phyloP scores from a whole-genome alignment of 1,140 invertebrate species.

The Saccostrea echinata region DNA sequence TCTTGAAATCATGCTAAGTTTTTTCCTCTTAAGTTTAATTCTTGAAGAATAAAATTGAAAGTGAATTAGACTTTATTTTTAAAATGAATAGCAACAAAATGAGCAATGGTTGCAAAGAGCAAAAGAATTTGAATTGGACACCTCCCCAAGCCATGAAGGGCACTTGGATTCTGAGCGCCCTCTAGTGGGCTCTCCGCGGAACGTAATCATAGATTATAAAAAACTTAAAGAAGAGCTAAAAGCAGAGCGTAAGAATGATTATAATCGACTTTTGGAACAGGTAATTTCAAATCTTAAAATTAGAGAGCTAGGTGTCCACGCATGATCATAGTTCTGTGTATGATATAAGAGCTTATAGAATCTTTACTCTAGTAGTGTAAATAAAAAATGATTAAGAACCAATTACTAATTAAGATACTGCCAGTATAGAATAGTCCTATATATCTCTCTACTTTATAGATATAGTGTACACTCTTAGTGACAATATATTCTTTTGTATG shows the following conservation, averaged over 20 bases:
- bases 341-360: too few species aligned
- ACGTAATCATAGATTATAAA: slow-evolving; percentile 46
- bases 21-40: neutral
- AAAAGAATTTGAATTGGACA: slow-evolving; percentile 49
- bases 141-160: slow-evolving; percentile 41
- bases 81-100: slow-evolving; percentile 49
- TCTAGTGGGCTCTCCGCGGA: slow-evolving; percentile 54
- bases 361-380: too few species aligned
- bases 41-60: neutral
- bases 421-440: slow-evolving; percentile 3
- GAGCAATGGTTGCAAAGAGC: slow-evolving; percentile 51
- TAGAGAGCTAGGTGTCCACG: slow-evolving; percentile 11
- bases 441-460: too few species aligned
- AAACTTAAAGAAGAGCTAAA: slow-evolving; percentile 32
- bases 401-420: neutral
- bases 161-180: slow-evolving; percentile 49
- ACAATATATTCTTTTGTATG: too few species aligned
- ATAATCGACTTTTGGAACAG: slow-evolving; percentile 31
- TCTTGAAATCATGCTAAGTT: neutral
- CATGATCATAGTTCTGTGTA: neutral
- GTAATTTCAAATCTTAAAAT: neutral
- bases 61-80: slow-evolving; percentile 19
- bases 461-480: too few species aligned
- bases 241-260: slow-evolving; percentile 41
- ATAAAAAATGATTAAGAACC: neutral